These are phyloP conservation scores for Mastigias papua DNA, from an alignment of 30 jellyfish, hydroid and myxozoan species.

Conservation along the genomic window DNA sequence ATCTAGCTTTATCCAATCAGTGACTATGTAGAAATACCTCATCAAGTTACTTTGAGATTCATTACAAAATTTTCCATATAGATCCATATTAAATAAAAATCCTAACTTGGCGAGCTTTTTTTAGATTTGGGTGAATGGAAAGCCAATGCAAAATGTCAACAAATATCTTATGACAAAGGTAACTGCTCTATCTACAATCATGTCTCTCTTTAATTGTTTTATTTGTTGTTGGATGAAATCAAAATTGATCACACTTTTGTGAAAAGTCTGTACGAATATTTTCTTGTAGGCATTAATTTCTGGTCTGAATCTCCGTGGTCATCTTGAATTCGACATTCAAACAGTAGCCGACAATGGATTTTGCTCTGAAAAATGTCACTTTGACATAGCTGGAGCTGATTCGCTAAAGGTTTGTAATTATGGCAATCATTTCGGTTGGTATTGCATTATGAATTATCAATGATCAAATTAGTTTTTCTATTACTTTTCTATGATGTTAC, in stretches of 20 bases:
- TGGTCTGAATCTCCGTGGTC: conserved; percentile 81
- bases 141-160: conserved; percentile 84
- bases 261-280: too few species aligned
- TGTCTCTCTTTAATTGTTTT: not conserved
- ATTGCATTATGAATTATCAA: too few species aligned
- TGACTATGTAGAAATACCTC: too few species aligned
- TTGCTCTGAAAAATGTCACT: conserved; percentile 96
- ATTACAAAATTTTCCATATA: too few species aligned
- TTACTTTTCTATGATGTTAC: not conserved
- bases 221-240: not conserved
- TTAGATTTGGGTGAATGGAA: conserved; percentile 95
- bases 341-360: conserved; percentile 93
- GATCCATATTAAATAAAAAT: too few species aligned
- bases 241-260: not conserved
- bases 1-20: too few species aligned
- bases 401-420: conserved; percentile 77
- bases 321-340: conserved; percentile 92
- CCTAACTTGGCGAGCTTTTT: not conserved
- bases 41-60: too few species aligned
- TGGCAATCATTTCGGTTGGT: too few species aligned
- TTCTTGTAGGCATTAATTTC: conserved; percentile 82
- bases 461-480: not conserved
- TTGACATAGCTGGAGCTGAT: conserved; percentile 91
- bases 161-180: conserved; percentile 76
- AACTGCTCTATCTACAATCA: not conserved